Conservation (phyloP, 2,113 vertebrate genomes). For the Heloderma charlesbogerti region DNA sequence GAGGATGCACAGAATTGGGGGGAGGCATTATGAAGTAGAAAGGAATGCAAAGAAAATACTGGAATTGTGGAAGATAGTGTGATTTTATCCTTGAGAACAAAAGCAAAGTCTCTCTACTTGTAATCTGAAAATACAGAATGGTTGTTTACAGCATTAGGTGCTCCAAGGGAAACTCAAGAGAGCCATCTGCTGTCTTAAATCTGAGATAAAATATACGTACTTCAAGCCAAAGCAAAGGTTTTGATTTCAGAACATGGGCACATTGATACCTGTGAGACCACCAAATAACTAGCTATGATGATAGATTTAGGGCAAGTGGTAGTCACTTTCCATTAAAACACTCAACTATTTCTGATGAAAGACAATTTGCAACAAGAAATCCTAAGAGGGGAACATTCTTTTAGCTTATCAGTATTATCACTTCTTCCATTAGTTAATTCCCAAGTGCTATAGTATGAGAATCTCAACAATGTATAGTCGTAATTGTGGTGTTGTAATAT, state of each 20-base stretch:
- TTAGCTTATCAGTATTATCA: constrained; percentile 32
- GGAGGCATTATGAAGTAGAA: neutral
- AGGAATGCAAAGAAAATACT: neutral
- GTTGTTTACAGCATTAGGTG: constrained; percentile 76
- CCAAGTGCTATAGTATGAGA: neutral
- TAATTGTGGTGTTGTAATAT: constrained; percentile 15
- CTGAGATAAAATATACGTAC: constrained; percentile 79
- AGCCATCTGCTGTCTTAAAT: constrained; percentile 96
- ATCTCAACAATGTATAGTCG: constrained; percentile 27
- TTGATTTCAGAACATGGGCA: constrained; percentile 27
- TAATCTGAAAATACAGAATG: constrained; percentile 60
- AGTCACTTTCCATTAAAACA: constrained; percentile 37
- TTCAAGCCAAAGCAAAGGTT: constrained; percentile 35
- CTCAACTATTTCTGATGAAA: constrained; percentile 29
- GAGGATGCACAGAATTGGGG: neutral
- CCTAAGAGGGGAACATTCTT: neutral
- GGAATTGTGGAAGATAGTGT: constrained; percentile 33
- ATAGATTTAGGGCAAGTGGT: constrained; percentile 26
- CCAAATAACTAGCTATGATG: constrained; percentile 11
- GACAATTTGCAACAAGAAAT: constrained; percentile 17
- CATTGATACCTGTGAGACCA: neutral
- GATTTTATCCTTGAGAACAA: constrained; percentile 46
- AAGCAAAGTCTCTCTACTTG: constrained; percentile 51
- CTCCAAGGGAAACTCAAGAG: constrained; percentile 93
- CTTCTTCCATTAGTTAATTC: constrained; percentile 41